phyloP scores from a whole-genome alignment of 2,797 vertebrate genomes.

The Halcyon leucocephala region DNA sequence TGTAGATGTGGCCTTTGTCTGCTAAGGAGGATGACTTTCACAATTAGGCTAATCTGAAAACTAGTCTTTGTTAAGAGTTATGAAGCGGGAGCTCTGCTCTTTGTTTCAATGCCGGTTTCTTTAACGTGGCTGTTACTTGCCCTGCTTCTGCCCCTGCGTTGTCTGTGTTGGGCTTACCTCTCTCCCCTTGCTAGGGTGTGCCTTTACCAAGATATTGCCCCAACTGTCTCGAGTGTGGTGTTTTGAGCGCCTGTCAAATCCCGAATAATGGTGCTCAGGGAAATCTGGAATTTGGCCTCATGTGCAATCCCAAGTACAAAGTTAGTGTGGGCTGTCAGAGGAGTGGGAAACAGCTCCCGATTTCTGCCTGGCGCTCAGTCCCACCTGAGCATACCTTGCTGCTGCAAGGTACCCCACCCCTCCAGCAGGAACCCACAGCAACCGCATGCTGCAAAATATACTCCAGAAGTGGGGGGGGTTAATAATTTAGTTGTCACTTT shows the following conservation, averaged over 20 bases:
- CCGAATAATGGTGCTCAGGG: neutral
- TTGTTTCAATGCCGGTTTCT: neutral
- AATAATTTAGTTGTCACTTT: neutral
- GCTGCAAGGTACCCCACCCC: neutral
- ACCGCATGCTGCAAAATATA: rapidly evolving
- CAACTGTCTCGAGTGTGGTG: neutral
- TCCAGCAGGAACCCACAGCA: neutral
- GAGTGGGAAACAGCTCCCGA: neutral
- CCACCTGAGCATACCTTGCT: rapidly evolving
- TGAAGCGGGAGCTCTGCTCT: neutral
- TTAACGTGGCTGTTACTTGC: rapidly evolving
- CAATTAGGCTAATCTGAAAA: neutral
- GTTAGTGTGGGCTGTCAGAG: neutral
- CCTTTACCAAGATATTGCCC: neutral
- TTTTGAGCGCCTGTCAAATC: neutral
- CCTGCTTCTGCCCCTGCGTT: neutral
- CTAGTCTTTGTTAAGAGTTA: neutral
- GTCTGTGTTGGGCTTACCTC: rapidly evolving
- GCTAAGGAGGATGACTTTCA: neutral
- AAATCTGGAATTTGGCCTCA: neutral
- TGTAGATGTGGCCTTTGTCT: neutral
- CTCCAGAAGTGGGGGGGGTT: neutral
- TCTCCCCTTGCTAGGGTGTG: neutral
- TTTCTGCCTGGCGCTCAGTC: rapidly evolving
- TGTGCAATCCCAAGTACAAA: neutral